Conservation (phyloP, 2,113 vertebrate species). For the Phaethon lepturus region DNA sequence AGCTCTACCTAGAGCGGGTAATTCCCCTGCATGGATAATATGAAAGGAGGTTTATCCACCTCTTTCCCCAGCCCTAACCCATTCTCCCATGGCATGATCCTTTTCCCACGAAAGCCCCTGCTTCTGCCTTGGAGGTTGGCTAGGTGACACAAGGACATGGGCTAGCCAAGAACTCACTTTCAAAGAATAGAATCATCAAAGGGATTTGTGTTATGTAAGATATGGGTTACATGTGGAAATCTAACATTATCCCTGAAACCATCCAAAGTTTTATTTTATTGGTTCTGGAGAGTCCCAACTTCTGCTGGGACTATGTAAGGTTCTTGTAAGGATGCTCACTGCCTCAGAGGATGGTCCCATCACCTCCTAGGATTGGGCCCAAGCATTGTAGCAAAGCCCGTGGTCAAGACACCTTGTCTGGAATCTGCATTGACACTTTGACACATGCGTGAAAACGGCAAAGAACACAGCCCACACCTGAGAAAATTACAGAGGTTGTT, state of each 20-base stretch:
- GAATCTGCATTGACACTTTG: background rate
- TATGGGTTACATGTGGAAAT: rapidly evolving
- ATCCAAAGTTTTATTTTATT: background rate
- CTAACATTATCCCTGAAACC: rapidly evolving
- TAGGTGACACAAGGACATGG: background rate
- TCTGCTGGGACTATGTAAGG: background rate
- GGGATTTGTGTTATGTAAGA: background rate
- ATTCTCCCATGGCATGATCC: background rate
- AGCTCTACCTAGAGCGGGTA: background rate
- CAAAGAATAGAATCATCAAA: background rate
- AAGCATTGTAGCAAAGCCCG: background rate
- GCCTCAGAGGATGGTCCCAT: background rate
- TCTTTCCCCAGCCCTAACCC: background rate
- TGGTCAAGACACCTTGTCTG: background rate
- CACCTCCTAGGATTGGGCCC: background rate
- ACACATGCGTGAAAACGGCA: background rate
- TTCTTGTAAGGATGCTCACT: background rate
- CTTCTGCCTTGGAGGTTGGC: background rate
- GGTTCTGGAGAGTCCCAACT: background rate
- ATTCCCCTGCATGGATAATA: background rate
- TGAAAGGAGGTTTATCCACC: background rate
- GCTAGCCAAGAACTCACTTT: background rate
- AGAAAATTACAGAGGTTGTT: background rate
- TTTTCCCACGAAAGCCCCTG: background rate
- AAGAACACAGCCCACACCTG: background rate